Evolutionary conservation across 2,888 invertebrate species (phyloP), one percentile per base, ranked within the genome.

Genomic region (Tetanocera ferruginea): DNA sequence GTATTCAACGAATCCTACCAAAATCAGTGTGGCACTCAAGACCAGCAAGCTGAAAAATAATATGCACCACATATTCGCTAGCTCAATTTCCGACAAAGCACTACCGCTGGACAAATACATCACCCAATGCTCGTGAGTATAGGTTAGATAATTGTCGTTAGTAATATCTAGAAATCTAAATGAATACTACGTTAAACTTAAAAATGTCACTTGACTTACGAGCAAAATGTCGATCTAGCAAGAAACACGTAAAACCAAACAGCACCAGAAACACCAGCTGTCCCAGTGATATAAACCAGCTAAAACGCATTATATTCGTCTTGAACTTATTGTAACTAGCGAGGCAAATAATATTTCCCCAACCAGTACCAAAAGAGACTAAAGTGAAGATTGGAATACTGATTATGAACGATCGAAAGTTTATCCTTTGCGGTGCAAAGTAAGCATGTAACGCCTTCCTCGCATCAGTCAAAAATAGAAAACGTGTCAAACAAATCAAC

Each of bases 311-410:
- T 82, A 93, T 94, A 82, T 94, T 93, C 82, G 94, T 94, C 83
- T 93, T 91, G 85, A 95, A 95, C 80, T 91, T 91, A 86, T 95
- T 96, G 86, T 94, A 95, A 87, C 96, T 96, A 37, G 95, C 94
- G 92, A 95, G 93, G 83, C 95, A 94, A 76, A 95, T 91, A 66
- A 96, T 92, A 8, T 94, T 94, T 34, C 96, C 96, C 94, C 95
- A 95, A 0, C 95, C 95, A 0, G 95, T 94, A 0, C 97, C 97
- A 31, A 97, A 93, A 0, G 96, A 96, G 86, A 94, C 96, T 88
- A 97, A 67, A 17, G 51, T 14, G 72, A 84, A 69, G 0, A 85
- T 14, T 1, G 84, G 76, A 31, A 84, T 76, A 0, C 67, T 57
- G 0, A 34, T 3, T 0, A 76, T 4, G 3, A 79, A 82, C 0